Evolutionary conservation across 2,888 invertebrate species (phyloP).

Genomic region (Malachius bipustulatus): DNA sequence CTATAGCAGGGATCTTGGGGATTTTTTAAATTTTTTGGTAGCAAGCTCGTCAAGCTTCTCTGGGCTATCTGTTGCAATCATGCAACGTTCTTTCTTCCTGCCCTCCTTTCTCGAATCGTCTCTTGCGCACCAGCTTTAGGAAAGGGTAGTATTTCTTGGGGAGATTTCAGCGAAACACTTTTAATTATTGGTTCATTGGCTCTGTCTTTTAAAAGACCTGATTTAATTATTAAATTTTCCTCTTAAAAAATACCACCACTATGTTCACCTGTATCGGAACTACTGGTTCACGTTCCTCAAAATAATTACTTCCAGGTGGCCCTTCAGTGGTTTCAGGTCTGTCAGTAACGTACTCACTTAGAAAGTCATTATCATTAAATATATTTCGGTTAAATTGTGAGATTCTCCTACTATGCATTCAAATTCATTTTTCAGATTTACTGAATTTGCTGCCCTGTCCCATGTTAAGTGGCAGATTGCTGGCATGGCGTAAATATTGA

Average conservation of each 20-base stretch:
- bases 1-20: constrained; percentile 1
- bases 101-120: neutral
- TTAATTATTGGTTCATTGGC: neutral
- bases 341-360: neutral
- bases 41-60: constrained; percentile 1
- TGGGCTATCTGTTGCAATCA: neutral
- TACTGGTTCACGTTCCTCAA: neutral
- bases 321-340: neutral
- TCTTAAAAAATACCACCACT: too few species aligned
- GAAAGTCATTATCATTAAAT: constrained; percentile 1
- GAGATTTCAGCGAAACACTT: neutral
- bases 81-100: constrained; percentile 2
- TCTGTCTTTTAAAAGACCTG: too few species aligned
- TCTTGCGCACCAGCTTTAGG: neutral
- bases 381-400: neutral
- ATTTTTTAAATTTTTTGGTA: neutral
- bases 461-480: constrained; percentile 1
- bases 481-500: constrained; percentile 1
- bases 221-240: too few species aligned
- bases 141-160: neutral
- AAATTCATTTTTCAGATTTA: neutral
- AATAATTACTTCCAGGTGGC: neutral
- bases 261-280: too few species aligned
- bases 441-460: neutral
- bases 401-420: neutral